Conservation (phyloP, 1,140 invertebrate genomes). For the Alviniconcha marisindica region DNA sequence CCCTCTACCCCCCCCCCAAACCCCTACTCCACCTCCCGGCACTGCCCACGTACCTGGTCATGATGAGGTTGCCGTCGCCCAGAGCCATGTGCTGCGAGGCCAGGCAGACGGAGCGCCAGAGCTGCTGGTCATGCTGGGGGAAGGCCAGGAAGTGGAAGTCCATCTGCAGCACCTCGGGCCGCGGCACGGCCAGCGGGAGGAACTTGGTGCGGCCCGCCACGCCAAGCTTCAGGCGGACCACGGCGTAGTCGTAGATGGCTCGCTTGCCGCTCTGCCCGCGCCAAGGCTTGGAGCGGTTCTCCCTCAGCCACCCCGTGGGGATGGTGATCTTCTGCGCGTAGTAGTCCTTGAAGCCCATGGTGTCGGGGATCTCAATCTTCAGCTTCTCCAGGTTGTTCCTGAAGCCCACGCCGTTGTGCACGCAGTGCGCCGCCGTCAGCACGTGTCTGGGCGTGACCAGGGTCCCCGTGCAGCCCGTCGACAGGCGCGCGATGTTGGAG, state of each 20-base stretch:
- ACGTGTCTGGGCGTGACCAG: constrained; percentile 63
- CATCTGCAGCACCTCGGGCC: constrained; percentile 47
- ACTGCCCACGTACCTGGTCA: constrained; percentile 43
- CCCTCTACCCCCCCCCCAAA: too few species aligned
- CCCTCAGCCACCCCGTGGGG: constrained; percentile 56
- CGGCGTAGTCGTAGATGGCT: constrained; percentile 61
- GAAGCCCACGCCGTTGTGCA: constrained; percentile 60
- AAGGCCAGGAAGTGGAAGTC: constrained; percentile 66
- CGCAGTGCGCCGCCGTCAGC: constrained; percentile 67
- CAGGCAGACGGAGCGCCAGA: constrained; percentile 58
- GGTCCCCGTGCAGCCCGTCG: constrained; percentile 66
- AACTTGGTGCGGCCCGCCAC: constrained; percentile 57
- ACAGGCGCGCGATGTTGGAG: constrained; percentile 64
- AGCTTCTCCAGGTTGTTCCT: constrained; percentile 57
- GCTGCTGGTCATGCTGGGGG: constrained; percentile 43
- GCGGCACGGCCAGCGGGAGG: constrained; percentile 57
- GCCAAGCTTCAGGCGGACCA: constrained; percentile 54
- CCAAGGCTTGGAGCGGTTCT: neutral
- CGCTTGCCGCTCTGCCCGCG: constrained; percentile 21
- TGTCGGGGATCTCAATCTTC: constrained; percentile 61
- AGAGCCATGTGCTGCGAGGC: constrained; percentile 48
- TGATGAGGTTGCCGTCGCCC: constrained; percentile 58
- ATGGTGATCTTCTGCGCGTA: constrained; percentile 64
- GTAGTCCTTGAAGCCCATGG: constrained; percentile 54
- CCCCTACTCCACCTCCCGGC: too few species aligned